Conservation (phyloP, 2,113 vertebrate genomes). For the Phaethon lepturus region DNA sequence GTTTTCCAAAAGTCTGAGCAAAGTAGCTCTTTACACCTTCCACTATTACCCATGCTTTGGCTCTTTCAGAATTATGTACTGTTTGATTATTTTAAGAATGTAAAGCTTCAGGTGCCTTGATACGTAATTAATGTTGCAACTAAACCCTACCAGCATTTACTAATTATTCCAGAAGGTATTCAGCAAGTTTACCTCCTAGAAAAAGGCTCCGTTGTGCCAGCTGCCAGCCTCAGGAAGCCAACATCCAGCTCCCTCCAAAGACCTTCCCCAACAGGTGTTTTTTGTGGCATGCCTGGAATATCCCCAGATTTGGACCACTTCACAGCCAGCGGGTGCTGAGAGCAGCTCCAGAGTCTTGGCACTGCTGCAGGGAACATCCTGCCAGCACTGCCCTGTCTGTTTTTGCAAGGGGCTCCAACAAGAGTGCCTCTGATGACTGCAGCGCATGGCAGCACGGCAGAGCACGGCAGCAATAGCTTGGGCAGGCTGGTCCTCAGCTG, state of each 20-base stretch:
- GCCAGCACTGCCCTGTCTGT: not conserved
- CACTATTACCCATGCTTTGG: not conserved
- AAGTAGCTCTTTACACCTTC: not conserved
- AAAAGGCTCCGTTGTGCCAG: not conserved
- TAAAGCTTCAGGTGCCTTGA: not conserved
- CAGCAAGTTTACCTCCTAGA: not conserved
- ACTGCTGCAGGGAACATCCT: not conserved
- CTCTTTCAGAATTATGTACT: not conserved
- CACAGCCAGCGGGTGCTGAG: not conserved
- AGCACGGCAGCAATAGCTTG: not conserved
- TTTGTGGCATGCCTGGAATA: not conserved
- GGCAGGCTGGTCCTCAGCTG: not conserved
- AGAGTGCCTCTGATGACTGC: not conserved
- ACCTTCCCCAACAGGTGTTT: not conserved
- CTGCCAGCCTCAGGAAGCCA: conserved; percentile 2
- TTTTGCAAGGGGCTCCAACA: not conserved
- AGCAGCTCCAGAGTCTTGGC: conserved; percentile 16
- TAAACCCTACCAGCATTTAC: not conserved
- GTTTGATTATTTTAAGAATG: conserved; percentile 29
- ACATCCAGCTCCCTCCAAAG: not conserved
- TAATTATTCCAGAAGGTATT: conserved; percentile 30
- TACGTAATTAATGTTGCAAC: conserved; percentile 32
- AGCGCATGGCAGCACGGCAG: not conserved
- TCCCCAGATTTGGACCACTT: not conserved
- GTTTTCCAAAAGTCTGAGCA: conserved; percentile 4